Evolutionary conservation across 1,140 invertebrate genomes (phyloP).

Genomic region (Oryzaephilus surinamensis): DNA sequence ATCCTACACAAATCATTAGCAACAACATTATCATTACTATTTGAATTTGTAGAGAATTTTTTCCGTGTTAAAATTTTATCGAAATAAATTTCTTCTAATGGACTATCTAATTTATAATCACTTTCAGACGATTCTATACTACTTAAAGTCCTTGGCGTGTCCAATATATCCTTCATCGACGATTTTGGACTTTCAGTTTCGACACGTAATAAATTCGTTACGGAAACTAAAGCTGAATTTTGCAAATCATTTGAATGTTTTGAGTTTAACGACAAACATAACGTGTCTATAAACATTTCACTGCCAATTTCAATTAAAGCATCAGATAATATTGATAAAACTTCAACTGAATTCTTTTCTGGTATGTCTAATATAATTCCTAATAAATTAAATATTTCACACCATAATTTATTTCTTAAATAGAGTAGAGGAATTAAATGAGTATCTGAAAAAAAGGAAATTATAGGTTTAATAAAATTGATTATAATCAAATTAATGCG

Average conservation of each 20-base stretch:
- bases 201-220: constrained; percentile 22
- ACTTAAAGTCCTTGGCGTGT: constrained; percentile 16
- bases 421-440: constrained; percentile 30
- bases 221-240: constrained; percentile 24
- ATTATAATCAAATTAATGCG: too few relatives aligned
- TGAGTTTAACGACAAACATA: constrained; percentile 33
- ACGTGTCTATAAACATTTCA: constrained; percentile 31
- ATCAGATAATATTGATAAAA: constrained; percentile 27
- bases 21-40: constrained; percentile 15
- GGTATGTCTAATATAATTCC: neutral
- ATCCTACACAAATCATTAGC: constrained; percentile 39
- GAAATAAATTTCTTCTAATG: too few relatives aligned
- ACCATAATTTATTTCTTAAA: constrained; percentile 38
- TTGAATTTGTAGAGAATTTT: too few relatives aligned
- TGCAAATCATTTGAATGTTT: constrained; percentile 24
- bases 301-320: constrained; percentile 31
- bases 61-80: too few relatives aligned
- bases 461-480: too few relatives aligned
- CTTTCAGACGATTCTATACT: too few relatives aligned
- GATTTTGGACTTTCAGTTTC: constrained; percentile 14
- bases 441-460: constrained; percentile 28
- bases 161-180: constrained; percentile 15
- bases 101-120: too few relatives aligned
- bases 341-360: constrained; percentile 9
- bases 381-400: constrained; percentile 39